Conservation (phyloP, 2,888 invertebrate genomes). For the Therioaphis trifolii region DNA sequence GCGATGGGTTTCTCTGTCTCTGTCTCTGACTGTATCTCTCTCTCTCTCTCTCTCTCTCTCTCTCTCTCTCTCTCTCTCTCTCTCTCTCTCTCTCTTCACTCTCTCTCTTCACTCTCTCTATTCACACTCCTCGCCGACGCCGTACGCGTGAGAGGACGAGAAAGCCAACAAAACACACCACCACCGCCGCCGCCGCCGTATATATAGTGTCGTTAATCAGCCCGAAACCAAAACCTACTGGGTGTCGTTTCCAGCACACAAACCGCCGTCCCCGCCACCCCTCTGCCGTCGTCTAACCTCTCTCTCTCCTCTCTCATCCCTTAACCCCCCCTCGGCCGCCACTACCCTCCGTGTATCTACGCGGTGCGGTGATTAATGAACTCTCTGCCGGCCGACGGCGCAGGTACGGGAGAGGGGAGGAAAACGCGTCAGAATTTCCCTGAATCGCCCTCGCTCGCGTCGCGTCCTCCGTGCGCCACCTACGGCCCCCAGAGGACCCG, state of each 20-base stretch:
- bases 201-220: constrained; percentile 51
- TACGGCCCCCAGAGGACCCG: constrained; percentile 33
- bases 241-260: constrained; percentile 59
- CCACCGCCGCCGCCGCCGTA: too few relatives aligned
- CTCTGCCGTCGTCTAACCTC: too few relatives aligned
- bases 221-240: constrained; percentile 57
- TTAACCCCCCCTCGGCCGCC: background rate
- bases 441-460: background rate
- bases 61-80: too few relatives aligned
- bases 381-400: background rate
- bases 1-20: background rate
- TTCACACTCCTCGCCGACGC: background rate
- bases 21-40: too few relatives aligned
- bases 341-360: too few relatives aligned
- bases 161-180: too few relatives aligned
- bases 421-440: constrained; percentile 51
- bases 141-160: background rate
- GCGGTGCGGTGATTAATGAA: constrained; percentile 57
- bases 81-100: too few relatives aligned
- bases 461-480: background rate
- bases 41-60: too few relatives aligned
- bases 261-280: constrained; percentile 4
- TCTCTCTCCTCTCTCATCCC: too few relatives aligned
- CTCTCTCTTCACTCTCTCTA: background rate
- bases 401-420: too few relatives aligned